Evolutionary conservation across 2,113 vertebrate species (phyloP), one percentile per base, ranked within the genome.

Genomic region (Todiramphus chloris): DNA sequence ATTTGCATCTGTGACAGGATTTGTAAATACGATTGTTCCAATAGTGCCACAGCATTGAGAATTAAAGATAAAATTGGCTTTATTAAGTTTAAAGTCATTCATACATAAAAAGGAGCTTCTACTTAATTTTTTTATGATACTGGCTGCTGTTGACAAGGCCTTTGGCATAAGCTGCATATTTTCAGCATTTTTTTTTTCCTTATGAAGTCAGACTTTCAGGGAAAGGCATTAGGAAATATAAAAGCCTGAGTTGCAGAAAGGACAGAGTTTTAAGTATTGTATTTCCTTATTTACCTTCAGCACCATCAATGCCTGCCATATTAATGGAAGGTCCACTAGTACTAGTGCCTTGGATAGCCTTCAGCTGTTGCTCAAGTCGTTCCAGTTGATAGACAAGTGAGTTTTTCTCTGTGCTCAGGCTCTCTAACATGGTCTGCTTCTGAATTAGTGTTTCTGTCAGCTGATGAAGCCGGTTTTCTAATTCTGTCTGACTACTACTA

Each of bases 381-480:
- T 99, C 99, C 94, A 99, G 98, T 84, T 99, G 99, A 95, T 99
- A 99, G 80, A 98, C 99, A 60, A 99, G 98, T 0, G 99, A 99
- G 96, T 98, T 99, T 77, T 99, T 99, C 75, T 99, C 99, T 0
- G 99, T 99, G 96, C 99, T 99, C 89, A 99, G 98, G 76, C 98
- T 99, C 97, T 99, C 99, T 96, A 99, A 97, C 99, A 99, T 98
- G n/a, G 99, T 99, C 97, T 99, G 99, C 95, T 99, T 99, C 98
- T 99, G 99, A 98, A 99, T 99, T 91, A 99, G 98, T 3, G 99
- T 99, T 98, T 99, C 99, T 0, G 99, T 99, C 84, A 99, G 98
- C 97, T 99, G 99, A 96, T 99, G 99, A 84, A 99, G 98, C 1
- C 99, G 98, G 44, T 98, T 99, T 97, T 99, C 99, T 92, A 99